Base-by-base conservation (phyloP, 2,113 vertebrate species). In the Ailuropoda melanoleuca region DNA sequence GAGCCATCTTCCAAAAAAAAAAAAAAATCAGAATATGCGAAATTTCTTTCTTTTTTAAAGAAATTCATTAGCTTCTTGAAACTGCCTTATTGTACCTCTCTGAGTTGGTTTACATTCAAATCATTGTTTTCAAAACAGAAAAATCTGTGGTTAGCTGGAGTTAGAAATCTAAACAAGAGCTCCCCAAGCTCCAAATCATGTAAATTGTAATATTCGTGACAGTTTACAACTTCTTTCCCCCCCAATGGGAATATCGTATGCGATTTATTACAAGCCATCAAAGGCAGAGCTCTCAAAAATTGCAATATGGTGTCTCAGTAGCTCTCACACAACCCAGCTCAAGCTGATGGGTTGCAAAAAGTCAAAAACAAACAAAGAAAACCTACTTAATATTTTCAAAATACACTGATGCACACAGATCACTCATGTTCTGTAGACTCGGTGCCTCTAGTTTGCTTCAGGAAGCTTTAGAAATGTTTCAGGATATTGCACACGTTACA, bases 151-250 rank as follows among this genome's bases (percentile, higher is more conserved):
- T 97, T 97, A 95, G 82, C 80, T 88, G 37, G 50, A 96, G 92
- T 95, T 95, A 88, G 97, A 97, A 96, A 68, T 97, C 81, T 96
- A 90, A 97, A 95, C 62, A 95, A 98, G 96, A 97, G 56, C 97
- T 97, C 48, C 39, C 68, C 62, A 93, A 95, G 95, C 90, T 97
- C 70, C 97, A 98, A 98, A 97, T 98, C 95, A 98, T 97, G 92
- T 94, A 96, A 93, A 98, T 88, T 93, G 74, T 90, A 95, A 98
- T 95, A 90, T 96, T 94, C 29, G 17, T 97, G 97, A 96, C 95
- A 96, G 86, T 89, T 95, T 98, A 94, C 92, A 97, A 94, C 90
- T 96, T 87, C 56, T 97, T 98, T 39, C 31, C 46, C 43, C 15
- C 15, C 46, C 93, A n/a, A 0, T 81, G 90, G 94, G 93, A 98